These are phyloP conservation scores for Ctenomys sociabilis DNA, from an alignment of 2,113 vertebrate genomes.

Conservation along the genomic window DNA sequence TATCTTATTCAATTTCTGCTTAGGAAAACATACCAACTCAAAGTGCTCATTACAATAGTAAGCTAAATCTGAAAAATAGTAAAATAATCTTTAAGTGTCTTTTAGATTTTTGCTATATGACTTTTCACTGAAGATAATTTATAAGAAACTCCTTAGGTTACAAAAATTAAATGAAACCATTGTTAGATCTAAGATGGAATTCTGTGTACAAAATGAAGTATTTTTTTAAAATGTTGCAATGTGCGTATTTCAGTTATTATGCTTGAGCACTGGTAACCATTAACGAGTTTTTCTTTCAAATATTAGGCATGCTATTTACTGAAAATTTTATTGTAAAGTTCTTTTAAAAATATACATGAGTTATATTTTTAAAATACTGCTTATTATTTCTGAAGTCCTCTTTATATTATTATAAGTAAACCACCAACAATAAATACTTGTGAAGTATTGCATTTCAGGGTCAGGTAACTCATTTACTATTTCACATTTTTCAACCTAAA, in stretches of 20 bases:
- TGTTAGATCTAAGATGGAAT: neutral
- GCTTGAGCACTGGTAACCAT: neutral
- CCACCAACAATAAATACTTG: neutral
- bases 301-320: neutral
- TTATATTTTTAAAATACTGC: neutral
- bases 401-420: neutral
- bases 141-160: neutral
- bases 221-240: neutral
- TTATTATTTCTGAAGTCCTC: neutral
- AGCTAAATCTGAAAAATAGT: neutral
- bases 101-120: neutral
- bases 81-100: neutral
- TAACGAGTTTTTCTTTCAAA: neutral
- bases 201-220: neutral
- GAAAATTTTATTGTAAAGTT: neutral
- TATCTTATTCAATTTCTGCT: neutral
- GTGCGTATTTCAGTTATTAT: neutral
- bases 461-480: neutral
- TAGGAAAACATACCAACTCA: neutral
- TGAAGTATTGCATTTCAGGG: neutral
- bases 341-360: conserved; percentile 5
- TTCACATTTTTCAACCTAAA: conserved; percentile 13
- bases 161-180: neutral
- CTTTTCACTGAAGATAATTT: neutral
- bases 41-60: neutral